Conservation (phyloP, 2,797 vertebrate species). For the Gallinago nigripennis region DNA sequence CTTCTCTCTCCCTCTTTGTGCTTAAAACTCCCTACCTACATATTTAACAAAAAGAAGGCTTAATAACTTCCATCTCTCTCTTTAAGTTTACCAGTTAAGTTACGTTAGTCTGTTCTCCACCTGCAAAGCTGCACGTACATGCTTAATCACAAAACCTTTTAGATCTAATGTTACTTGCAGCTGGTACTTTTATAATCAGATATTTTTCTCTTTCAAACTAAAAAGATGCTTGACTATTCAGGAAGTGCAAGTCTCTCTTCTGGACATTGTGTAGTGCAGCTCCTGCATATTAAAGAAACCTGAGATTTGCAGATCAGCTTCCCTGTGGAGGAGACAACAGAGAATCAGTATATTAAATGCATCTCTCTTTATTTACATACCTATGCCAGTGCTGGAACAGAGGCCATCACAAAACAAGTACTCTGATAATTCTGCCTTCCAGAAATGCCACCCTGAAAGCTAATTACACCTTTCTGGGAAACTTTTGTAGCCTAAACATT, state of each 20-base stretch:
- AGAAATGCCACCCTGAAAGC: not conserved
- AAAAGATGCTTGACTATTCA: not conserved
- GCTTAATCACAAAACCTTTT: not conserved
- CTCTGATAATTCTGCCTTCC: not conserved
- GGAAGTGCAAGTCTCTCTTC: not conserved
- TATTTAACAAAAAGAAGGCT: not conserved
- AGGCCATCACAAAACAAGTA: not conserved
- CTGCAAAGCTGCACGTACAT: not conserved
- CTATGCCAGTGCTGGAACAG: not conserved
- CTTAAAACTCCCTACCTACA: not conserved
- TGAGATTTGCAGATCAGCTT: not conserved
- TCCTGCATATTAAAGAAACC: slow-evolving; percentile 29
- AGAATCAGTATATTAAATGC: not conserved
- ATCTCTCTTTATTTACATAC: not conserved
- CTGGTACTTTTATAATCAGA: not conserved
- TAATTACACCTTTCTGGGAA: not conserved
- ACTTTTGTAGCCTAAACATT: not conserved
- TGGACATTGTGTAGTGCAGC: not conserved
- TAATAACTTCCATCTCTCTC: not conserved
- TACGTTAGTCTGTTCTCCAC: not conserved
- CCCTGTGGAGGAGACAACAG: not conserved
- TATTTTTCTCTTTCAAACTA: not conserved
- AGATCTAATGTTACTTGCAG: not conserved
- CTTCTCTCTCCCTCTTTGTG: not conserved
- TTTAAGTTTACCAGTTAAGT: not conserved